Percentiles rank a stretch among this genome's conserved stretches.
Evolutionary conservation across 2,888 invertebrate genomes (phyloP).

Genomic region (Tanytarsus gracilentus): DNA sequence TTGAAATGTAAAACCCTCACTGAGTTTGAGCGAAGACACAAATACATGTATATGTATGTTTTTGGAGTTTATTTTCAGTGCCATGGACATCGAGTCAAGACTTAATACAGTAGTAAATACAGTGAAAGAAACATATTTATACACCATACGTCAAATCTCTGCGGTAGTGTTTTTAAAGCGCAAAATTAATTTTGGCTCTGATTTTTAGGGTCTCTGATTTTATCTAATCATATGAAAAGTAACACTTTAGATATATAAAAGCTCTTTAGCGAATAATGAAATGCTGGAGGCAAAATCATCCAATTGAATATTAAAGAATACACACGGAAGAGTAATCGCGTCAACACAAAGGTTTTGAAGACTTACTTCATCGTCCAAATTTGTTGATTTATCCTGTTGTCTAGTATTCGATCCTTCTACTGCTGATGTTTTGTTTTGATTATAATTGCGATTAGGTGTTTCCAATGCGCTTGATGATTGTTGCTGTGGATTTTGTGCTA

Average conservation of each 20-base stretch:
- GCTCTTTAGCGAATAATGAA: too few relatives aligned
- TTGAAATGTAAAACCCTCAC: background rate
- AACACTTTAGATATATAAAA: too few relatives aligned
- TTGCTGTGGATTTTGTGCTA: conserved; percentile 29
- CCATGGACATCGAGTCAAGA: background rate
- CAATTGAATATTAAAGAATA: background rate
- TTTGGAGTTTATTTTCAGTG: background rate
- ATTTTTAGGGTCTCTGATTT: too few relatives aligned
- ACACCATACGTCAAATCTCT: too few relatives aligned
- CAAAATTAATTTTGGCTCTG: too few relatives aligned
- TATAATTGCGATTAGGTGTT: conserved; percentile 12
- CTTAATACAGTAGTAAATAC: too few relatives aligned
- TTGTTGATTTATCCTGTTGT: conserved; percentile 1
- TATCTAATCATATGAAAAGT: too few relatives aligned
- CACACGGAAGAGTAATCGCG: background rate
- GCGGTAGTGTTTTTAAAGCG: too few relatives aligned
- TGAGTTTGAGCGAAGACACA: background rate
- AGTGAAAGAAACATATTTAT: background rate
- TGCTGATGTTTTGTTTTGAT: background rate
- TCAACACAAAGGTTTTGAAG: background rate
- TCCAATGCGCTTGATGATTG: conserved; percentile 3
- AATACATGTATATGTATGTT: background rate
- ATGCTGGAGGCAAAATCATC: too few relatives aligned
- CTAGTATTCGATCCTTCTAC: background rate
- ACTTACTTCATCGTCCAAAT: conserved; percentile 20